Evolutionary conservation across 2,797 vertebrate species (phyloP).

Genomic region (Cyclura pinguis): DNA sequence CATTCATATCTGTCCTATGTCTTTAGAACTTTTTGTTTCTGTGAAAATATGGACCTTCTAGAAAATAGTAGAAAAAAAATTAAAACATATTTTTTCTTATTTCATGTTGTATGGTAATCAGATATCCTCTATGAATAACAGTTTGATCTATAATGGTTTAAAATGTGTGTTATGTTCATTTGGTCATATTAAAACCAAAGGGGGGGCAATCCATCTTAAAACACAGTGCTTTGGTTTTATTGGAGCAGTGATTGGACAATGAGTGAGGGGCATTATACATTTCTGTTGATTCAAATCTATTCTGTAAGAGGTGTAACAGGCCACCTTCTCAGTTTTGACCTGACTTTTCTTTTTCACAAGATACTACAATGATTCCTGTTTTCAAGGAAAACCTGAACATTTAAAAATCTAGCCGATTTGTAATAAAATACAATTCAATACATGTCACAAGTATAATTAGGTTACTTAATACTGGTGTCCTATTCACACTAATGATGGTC

Average conservation of each 20-base stretch:
- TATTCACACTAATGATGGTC: background rate
- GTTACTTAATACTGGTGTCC: background rate
- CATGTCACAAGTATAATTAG: background rate
- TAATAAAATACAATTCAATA: background rate
- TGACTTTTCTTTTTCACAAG: background rate
- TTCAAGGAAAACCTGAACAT: background rate
- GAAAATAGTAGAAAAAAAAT: slow-evolving; percentile 14
- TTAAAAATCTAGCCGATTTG: background rate
- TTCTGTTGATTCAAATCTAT: slow-evolving; percentile 24
- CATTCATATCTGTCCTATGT: background rate
- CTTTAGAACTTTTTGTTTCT: slow-evolving; percentile 1
- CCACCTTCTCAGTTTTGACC: background rate
- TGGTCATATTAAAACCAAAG: background rate
- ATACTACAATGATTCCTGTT: background rate
- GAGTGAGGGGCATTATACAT: slow-evolving; percentile 12
- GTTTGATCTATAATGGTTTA: background rate
- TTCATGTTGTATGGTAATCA: slow-evolving; percentile 22
- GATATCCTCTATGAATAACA: slow-evolving; percentile 31
- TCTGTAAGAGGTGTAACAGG: background rate
- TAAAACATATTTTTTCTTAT: slow-evolving; percentile 21
- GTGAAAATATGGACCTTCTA: slow-evolving; percentile 56
- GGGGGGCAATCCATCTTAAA: background rate
- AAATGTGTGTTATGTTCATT: background rate
- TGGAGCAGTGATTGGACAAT: background rate
- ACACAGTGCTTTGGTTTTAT: background rate